A percentile compares a stretch with the other conserved stretches of the same genome.
These are phyloP conservation scores for Etheostoma perlongum DNA, from an alignment of 2,797 vertebrate genomes.

Conservation along the genomic window DNA sequence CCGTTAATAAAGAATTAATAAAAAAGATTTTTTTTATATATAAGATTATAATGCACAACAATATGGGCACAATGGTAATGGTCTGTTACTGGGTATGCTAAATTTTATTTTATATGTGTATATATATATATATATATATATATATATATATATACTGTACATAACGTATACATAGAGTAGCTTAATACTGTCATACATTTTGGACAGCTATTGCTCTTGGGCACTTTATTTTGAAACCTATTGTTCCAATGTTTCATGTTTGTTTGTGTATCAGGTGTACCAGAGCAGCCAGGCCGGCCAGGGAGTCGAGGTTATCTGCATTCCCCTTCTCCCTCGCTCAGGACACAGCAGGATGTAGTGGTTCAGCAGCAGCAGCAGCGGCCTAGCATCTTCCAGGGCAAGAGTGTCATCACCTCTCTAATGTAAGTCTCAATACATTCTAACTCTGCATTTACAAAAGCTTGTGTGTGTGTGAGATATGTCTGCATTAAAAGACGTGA, in stretches of 20 bases:
- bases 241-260: background rate
- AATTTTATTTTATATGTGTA: too few relatives aligned
- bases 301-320: constrained; percentile 93
- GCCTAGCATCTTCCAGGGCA: constrained; percentile 97
- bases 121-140: too few relatives aligned
- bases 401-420: constrained; percentile 96
- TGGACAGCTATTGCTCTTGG: background rate
- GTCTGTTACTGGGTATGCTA: too few relatives aligned
- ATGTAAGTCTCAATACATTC: constrained; percentile 85
- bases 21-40: too few relatives aligned
- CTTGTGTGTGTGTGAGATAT: background rate
- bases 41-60: too few relatives aligned
- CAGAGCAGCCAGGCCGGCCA: constrained; percentile 92
- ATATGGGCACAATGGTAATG: too few relatives aligned
- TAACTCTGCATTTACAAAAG: background rate
- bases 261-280: constrained; percentile 74
- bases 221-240: constrained; percentile 14
- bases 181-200: background rate
- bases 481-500: background rate
- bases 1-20: background rate
- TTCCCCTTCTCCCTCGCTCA: constrained; percentile 92
- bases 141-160: too few relatives aligned
- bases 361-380: constrained; percentile 87
- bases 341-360: constrained; percentile 90
- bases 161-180: background rate